Conservation (phyloP, 2,888 invertebrate genomes). For the Epiblema foenella region DNA sequence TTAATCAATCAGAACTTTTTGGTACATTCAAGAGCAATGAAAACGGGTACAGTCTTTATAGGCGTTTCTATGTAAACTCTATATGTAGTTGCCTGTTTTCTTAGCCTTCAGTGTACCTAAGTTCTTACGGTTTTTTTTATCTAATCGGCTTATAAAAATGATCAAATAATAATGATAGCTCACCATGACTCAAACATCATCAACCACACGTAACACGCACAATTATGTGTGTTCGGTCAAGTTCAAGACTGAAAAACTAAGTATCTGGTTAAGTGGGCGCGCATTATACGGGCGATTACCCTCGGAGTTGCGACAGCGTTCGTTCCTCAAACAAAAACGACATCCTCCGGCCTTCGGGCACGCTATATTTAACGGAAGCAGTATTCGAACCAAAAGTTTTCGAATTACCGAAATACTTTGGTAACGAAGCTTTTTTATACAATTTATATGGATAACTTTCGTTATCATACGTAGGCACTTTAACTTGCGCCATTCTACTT, state of each 20-base stretch:
- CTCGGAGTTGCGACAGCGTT: conserved; percentile 63
- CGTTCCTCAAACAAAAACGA: conserved; percentile 67
- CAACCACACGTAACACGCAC: conserved; percentile 52
- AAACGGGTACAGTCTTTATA: background rate
- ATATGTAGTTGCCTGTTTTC: background rate
- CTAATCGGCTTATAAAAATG: conserved; percentile 21
- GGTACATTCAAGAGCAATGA: background rate
- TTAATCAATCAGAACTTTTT: background rate
- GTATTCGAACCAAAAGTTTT: background rate
- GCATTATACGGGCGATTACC: conserved; percentile 64
- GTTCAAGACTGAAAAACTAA: conserved; percentile 65
- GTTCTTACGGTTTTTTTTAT: background rate
- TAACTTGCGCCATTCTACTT: too few relatives aligned
- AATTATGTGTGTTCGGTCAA: conserved; percentile 61
- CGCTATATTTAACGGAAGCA: background rate
- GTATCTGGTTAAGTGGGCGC: conserved; percentile 52
- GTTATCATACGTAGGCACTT: too few relatives aligned
- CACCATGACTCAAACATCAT: conserved; percentile 26
- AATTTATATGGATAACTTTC: too few relatives aligned
- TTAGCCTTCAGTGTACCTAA: background rate
- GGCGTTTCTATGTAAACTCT: background rate
- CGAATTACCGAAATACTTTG: too few relatives aligned
- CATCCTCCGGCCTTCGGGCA: conserved; percentile 46
- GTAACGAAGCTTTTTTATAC: too few relatives aligned
- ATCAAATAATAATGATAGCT: conserved; percentile 33